Evolutionary conservation across 2,888 invertebrate genomes (phyloP), one percentile per base, ranked within the genome.

Genomic region (Creontiades dilutus): DNA sequence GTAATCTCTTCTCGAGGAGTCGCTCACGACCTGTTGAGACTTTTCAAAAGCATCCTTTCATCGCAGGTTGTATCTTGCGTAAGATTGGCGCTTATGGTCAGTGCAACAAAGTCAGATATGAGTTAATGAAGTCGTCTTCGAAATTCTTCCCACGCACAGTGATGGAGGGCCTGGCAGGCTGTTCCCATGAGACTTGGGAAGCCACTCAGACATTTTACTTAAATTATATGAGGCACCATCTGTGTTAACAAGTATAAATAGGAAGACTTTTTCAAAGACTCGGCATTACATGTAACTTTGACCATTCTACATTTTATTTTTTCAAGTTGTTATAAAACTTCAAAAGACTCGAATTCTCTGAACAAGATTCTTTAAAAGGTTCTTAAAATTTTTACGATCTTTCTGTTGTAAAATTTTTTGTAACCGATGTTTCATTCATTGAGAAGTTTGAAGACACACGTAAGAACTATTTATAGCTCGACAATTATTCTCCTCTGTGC

Each of bases 91-190:
- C 85, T 85, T 85, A 85, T 61, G 85, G 85, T 85, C 85, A 85
- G 61, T 55, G 61, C 85, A 82, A 61, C 85, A 61, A 85, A 28
- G 85, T 86, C 76, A 76, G 86, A 86, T 68, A 46, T 27, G 86
- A 86, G 86, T 86, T 86, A 86, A 86, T 86, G 75, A 86, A 86
- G 86, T 76, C 86, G 47, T 86, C 86, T 68, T 76, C 48, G 23
- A 48, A 76, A 37, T 76, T 47, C 86, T 86, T 86, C 86, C 86
- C 86, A 86, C 86, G 86, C 68, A 61, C 55, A 11, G 23, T 68
- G 23, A 68, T 27, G 68, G n/a, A 23, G 23, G 19, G 68, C 68
- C 23, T 68, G 12, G 68, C 7, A 68, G 68, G 68, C 19, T 19
- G 68, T 68, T 68, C 68, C 68, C 68, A 23, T 68, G 68, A 23